phyloP scores from a whole-genome alignment of 2,888 invertebrate species.

The Dermolepida albohirtum region DNA sequence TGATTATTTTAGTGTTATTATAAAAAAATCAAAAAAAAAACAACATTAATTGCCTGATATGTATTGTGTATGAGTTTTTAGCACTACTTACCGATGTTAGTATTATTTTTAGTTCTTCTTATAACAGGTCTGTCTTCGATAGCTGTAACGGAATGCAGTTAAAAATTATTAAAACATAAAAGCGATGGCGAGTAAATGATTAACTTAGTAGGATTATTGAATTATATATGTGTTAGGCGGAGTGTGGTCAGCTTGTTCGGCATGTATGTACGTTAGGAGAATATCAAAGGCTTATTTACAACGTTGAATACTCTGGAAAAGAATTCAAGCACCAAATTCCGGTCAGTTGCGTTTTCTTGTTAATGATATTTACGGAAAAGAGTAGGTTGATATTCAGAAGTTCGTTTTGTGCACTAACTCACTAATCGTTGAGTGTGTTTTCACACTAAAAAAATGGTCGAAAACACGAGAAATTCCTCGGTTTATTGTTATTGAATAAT shows the following conservation, averaged over 20 bases:
- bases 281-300: conserved; percentile 31
- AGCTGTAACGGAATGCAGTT: conserved; percentile 43
- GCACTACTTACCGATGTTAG: conserved; percentile 63
- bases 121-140: conserved; percentile 59
- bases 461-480: neutral
- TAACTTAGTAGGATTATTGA: conserved; percentile 20
- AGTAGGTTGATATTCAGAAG: conserved; percentile 10
- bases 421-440: neutral
- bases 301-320: conserved; percentile 2
- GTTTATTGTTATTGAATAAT: neutral
- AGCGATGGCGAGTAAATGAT: conserved; percentile 31
- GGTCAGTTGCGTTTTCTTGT: conserved; percentile 18
- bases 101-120: conserved; percentile 62
- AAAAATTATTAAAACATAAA: conserved; percentile 41
- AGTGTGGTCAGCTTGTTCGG: conserved; percentile 3
- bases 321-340: conserved; percentile 20
- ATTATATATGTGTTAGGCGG: conserved; percentile 9
- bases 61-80: conserved; percentile 4
- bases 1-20: no score
- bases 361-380: conserved; percentile 3
- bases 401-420: conserved; percentile 1
- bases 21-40: no score
- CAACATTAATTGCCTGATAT: neutral
- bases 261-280: neutral
- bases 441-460: neutral